Base-by-base conservation (phyloP, 2,797 vertebrate genomes). In the Molossus molossus region DNA sequence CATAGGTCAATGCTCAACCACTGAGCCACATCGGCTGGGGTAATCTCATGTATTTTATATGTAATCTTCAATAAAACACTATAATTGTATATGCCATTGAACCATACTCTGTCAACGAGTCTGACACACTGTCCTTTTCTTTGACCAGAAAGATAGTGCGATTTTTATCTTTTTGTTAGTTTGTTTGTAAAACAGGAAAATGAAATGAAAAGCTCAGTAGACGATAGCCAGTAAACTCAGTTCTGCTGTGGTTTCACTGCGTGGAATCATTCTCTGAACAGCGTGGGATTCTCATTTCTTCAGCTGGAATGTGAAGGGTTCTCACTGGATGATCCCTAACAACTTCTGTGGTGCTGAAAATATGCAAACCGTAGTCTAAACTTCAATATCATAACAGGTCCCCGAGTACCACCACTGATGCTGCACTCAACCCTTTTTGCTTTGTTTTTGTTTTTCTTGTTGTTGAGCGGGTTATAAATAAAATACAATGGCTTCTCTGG, bases 21-120 rank as follows among this genome's bases (percentile, higher is more conserved):
- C 40, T 45, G 40, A 45, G 40, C 40, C 40, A 45, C 40, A 45
- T 6, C 4, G 40, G 40, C 40, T 45, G 40, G 40, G 40, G 80
- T 97, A 98, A 96, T 81, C 72, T 97, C 86, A 76, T 40, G 29
- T 92, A 97, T 95, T 81, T 97, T 93, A 91, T 27, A 80, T 96
- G 91, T 77, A 96, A 96, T 91, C 87, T 94, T 97, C 82, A 97
- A 76, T 88, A 97, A 98, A 75, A 72, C 75, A 95, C 33, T 94
- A 94, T 33, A 5, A 87, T 95, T 96, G 96, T 92, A 93, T 53
- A 94, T 69, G 92, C 65, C 97, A 83, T 60, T 97, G 93, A 97
- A 91, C 0, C 12, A 27, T 50, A 88, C 84, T 90, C 72, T 90
- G 69, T 85, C 70, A 95, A 45, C 21, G 95, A 53, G 33, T 93